Percentiles rank a stretch among this genome's conserved stretches.
Evolutionary conservation across 2,113 vertebrate species (phyloP).

Genomic region (Aythya baeri): DNA sequence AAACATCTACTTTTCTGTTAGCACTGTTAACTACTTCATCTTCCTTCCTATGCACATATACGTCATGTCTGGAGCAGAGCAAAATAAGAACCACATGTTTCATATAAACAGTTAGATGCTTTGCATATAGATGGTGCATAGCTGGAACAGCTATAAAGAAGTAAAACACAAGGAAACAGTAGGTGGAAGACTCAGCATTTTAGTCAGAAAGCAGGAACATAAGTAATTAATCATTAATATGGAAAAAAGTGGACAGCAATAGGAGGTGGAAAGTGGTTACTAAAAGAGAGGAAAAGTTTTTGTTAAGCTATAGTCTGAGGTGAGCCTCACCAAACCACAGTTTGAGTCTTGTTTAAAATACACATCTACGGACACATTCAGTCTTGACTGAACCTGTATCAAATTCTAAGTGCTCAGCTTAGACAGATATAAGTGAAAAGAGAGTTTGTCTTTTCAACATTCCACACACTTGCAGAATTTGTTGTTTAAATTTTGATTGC

Average conservation of each 20-base stretch:
- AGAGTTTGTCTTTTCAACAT: not conserved
- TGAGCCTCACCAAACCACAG: not conserved
- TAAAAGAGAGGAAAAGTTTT: constrained; percentile 19
- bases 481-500: not conserved
- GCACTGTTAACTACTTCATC: constrained; percentile 52
- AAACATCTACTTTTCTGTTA: constrained; percentile 47
- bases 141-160: constrained; percentile 53
- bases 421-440: not conserved
- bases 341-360: not conserved
- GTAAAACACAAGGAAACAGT: constrained; percentile 37
- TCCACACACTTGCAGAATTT: not conserved
- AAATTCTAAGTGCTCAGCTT: not conserved
- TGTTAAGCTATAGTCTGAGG: not conserved
- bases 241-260: constrained; percentile 1
- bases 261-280: not conserved
- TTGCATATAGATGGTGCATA: constrained; percentile 50
- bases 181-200: constrained; percentile 58
- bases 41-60: constrained; percentile 48
- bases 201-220: constrained; percentile 15
- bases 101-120: constrained; percentile 44
- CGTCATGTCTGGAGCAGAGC: constrained; percentile 56
- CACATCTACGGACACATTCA: not conserved
- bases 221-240: constrained; percentile 45
- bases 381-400: not conserved
- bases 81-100: constrained; percentile 66